These are phyloP conservation scores for Ectemnius lituratus DNA, from an alignment of 2,888 invertebrate genomes.

Conservation along the genomic window DNA sequence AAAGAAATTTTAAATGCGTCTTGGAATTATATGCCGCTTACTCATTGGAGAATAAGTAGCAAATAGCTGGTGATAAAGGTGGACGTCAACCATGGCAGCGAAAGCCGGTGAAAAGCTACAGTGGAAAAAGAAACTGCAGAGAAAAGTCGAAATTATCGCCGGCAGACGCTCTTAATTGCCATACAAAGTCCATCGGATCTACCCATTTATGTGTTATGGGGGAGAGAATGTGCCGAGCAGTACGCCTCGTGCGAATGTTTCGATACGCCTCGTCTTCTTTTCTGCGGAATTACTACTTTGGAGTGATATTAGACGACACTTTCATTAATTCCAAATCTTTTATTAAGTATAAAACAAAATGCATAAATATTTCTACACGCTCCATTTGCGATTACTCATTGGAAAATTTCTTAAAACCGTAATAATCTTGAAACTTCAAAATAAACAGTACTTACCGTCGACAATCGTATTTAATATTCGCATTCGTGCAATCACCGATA, in stretches of 20 bases:
- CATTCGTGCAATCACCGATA: too few species aligned
- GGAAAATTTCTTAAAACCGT: too few species aligned
- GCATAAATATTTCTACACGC: too few species aligned
- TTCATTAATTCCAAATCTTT: too few species aligned
- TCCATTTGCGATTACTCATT: too few species aligned
- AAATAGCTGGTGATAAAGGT: not conserved
- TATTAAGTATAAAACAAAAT: too few species aligned
- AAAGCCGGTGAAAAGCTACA: conserved; percentile 29
- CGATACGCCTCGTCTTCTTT: conserved; percentile 27
- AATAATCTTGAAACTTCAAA: too few species aligned
- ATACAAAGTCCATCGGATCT: conserved; percentile 61
- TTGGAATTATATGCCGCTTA: too few species aligned
- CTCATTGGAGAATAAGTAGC: too few species aligned
- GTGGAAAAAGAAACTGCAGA: conserved; percentile 41
- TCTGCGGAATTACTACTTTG: not conserved
- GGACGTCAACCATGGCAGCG: not conserved
- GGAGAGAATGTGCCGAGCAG: conserved; percentile 20
- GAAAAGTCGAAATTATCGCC: conserved; percentile 62
- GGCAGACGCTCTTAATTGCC: conserved; percentile 63
- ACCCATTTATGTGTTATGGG: conserved; percentile 4
- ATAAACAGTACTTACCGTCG: too few species aligned
- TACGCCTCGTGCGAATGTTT: conserved; percentile 4
- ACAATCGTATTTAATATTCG: too few species aligned
- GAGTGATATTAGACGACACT: not conserved
- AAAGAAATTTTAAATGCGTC: too few species aligned